Evolutionary conservation across 1,140 invertebrate genomes (phyloP).

Genomic region (Lanistes nyassanus): DNA sequence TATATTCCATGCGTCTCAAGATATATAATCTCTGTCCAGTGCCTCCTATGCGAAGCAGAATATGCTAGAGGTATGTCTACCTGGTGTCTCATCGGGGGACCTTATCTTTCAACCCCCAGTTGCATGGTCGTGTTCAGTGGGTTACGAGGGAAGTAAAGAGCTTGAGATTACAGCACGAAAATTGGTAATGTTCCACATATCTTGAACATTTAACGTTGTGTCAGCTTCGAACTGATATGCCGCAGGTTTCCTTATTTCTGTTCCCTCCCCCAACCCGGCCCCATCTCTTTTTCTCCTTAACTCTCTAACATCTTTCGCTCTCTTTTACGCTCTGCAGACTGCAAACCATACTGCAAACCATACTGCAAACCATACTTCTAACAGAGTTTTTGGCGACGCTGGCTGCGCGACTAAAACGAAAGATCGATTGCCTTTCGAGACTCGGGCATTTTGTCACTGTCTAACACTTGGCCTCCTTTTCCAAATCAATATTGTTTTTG

Average conservation of each 20-base stretch:
- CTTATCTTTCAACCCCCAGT: neutral
- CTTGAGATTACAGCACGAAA: neutral
- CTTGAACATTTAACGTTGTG: neutral
- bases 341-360: too few relatives aligned
- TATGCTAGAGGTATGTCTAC: too few relatives aligned
- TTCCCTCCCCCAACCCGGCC: conserved; percentile 21
- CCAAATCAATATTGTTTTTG: too few relatives aligned
- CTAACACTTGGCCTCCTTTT: too few relatives aligned
- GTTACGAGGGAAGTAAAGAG: neutral
- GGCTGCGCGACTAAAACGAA: too few relatives aligned
- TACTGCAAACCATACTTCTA: too few relatives aligned
- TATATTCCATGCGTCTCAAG: too few relatives aligned
- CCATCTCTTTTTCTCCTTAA: conserved; percentile 19
- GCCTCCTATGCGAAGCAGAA: too few relatives aligned
- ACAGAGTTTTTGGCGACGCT: too few relatives aligned
- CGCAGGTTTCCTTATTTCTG: conserved; percentile 19
- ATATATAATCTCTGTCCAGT: too few relatives aligned
- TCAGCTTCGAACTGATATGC: conserved; percentile 7
- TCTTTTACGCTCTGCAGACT: conserved; percentile 21
- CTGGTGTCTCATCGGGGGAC: neutral
- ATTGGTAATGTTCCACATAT: neutral
- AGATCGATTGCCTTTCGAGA: too few relatives aligned
- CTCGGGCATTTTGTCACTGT: too few relatives aligned
- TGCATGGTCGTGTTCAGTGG: neutral
- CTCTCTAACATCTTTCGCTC: conserved; percentile 20